These are phyloP conservation scores for Dendropsophus ebraccatus DNA, from an alignment of 2,113 vertebrate genomes.

Conservation along the genomic window DNA sequence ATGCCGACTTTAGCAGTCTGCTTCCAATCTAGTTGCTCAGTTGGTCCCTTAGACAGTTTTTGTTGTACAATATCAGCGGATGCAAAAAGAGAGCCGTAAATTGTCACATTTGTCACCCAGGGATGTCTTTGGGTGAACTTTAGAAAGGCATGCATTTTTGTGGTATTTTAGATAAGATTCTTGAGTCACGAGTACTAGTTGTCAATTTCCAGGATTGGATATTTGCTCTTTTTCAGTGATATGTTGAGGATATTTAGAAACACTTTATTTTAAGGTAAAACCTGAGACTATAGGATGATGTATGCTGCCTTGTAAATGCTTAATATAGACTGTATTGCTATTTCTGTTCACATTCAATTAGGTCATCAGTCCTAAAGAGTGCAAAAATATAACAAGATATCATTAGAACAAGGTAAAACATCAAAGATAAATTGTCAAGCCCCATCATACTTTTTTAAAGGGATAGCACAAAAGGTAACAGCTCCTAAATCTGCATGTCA, in stretches of 20 bases:
- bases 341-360: neutral
- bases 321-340: neutral
- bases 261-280: neutral
- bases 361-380: neutral
- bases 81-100: constrained; percentile 78
- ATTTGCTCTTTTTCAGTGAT: neutral
- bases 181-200: neutral
- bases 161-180: neutral
- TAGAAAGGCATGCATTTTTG: constrained; percentile 61
- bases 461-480: neutral
- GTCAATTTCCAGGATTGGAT: neutral
- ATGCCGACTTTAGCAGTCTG: constrained; percentile 75
- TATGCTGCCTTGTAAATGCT: neutral
- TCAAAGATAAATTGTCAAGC: neutral
- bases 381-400: neutral
- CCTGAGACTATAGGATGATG: neutral
- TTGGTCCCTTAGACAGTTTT: constrained; percentile 22
- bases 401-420: neutral
- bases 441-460: too few relatives aligned
- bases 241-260: neutral
- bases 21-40: constrained; percentile 65
- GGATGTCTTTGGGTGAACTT: constrained; percentile 71
- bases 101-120: constrained; percentile 74
- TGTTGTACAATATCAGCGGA: constrained; percentile 81
- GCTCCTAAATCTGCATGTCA: neutral